Percentiles rank a stretch among this genome's conserved stretches.
Evolutionary conservation across 1,140 invertebrate species (phyloP).

Genomic region (Episyrphus balteatus): DNA sequence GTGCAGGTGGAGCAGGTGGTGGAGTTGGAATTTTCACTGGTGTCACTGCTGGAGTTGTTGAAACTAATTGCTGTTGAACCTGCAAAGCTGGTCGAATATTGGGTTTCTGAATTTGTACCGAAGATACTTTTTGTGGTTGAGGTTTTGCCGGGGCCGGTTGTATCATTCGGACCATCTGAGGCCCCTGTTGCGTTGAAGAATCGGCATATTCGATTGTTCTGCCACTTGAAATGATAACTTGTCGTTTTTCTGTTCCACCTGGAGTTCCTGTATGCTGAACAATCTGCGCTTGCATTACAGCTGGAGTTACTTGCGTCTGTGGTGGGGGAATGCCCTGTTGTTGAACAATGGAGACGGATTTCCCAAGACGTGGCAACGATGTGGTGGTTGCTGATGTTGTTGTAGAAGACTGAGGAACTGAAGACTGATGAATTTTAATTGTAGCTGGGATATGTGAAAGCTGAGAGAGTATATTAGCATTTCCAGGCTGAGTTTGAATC

Average conservation of each 20-base stretch:
- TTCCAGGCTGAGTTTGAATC: slow-evolving; percentile 5
- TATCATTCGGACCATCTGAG: too few relatives aligned
- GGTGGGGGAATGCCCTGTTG: slow-evolving; percentile 6
- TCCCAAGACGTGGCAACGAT: slow-evolving; percentile 2
- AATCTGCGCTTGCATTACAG: slow-evolving; percentile 34
- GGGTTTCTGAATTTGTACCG: slow-evolving; percentile 16
- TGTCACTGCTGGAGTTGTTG: slow-evolving; percentile 7
- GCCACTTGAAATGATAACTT: slow-evolving; percentile 15
- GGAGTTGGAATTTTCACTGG: slow-evolving; percentile 10
- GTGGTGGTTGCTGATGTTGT: slow-evolving; percentile 7
- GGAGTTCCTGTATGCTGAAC: slow-evolving; percentile 33
- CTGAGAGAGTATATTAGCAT: slow-evolving; percentile 22
- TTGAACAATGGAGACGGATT: slow-evolving; percentile 10
- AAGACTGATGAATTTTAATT: slow-evolving; percentile 25
- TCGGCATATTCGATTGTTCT: slow-evolving; percentile 6
- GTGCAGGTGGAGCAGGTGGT: slow-evolving; percentile 7
- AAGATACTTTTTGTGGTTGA: slow-evolving; percentile 7
- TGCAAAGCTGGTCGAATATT: slow-evolving; percentile 6
- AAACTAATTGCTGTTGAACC: slow-evolving; percentile 1
- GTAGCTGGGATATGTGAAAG: slow-evolving; percentile 33
- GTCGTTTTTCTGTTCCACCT: slow-evolving; percentile 24
- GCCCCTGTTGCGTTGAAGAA: slow-evolving; percentile 1
- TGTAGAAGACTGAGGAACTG: background rate
- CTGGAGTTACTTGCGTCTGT: slow-evolving; percentile 23
- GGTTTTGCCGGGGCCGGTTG: slow-evolving; percentile 1